A percentile compares a stretch with the other conserved stretches of the same genome.
phyloP scores from a whole-genome alignment of 2,797 vertebrate genomes.

The Otolemur crassicaudatus region DNA sequence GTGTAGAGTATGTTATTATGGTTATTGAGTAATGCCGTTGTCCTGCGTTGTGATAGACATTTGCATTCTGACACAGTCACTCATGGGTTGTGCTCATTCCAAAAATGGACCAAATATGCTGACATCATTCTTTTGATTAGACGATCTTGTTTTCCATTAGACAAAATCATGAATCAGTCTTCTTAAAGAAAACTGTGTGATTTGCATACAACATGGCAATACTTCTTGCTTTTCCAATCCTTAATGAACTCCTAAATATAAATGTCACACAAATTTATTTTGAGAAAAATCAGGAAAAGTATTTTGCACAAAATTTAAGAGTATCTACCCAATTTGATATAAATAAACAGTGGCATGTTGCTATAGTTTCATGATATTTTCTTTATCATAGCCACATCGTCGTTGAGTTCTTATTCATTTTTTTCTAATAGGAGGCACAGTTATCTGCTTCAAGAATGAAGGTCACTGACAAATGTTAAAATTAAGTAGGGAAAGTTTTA shows the following conservation, averaged over 20 bases:
- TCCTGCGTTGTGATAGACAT: not conserved
- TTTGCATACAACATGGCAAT: not conserved
- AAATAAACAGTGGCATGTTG: not conserved
- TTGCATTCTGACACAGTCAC: not conserved
- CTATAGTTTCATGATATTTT: not conserved
- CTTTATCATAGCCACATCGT: not conserved
- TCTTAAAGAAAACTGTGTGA: not conserved
- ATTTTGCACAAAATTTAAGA: not conserved
- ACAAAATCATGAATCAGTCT: conserved; percentile 33
- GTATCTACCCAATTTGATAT: not conserved
- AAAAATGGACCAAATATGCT: not conserved
- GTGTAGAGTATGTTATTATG: not conserved
- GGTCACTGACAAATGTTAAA: not conserved
- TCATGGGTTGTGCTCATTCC: not conserved
- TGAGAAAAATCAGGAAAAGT: not conserved
- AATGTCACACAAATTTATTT: not conserved
- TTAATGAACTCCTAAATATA: not conserved
- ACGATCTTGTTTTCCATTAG: not conserved
- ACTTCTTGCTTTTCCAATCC: not conserved
- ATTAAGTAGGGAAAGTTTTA: not conserved
- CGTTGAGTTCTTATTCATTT: not conserved
- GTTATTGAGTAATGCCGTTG: not conserved
- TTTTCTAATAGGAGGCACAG: not conserved
- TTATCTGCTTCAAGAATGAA: not conserved
- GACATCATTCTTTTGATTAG: not conserved